Conservation (phyloP, 2,797 vertebrate genomes). For the Psittacula echo region DNA sequence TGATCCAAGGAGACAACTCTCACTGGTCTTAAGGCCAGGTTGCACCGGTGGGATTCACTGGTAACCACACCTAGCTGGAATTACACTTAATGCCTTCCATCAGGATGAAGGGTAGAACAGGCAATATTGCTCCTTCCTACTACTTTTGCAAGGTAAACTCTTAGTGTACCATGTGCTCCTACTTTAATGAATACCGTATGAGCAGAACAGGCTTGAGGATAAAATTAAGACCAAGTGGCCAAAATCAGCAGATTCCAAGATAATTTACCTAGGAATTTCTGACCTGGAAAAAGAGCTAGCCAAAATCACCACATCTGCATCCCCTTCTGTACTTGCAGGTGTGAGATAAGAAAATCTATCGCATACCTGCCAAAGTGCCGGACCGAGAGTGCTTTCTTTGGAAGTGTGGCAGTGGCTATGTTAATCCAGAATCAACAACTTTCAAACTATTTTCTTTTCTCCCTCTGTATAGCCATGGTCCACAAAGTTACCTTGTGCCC, state of each 20-base stretch:
- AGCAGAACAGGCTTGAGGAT: background rate
- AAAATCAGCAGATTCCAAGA: background rate
- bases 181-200: background rate
- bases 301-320: background rate
- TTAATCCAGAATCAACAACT: background rate
- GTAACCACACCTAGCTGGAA: background rate
- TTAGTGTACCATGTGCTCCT: background rate
- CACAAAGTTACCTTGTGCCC: background rate
- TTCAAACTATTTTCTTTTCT: background rate
- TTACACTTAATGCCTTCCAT: background rate
- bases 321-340: background rate
- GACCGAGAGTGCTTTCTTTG: background rate
- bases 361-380: background rate
- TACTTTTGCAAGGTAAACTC: background rate
- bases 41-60: fast-evolving
- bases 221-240: background rate
- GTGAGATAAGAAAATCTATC: background rate
- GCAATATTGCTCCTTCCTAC: background rate
- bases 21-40: background rate
- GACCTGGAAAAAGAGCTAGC: background rate
- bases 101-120: background rate
- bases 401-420: background rate
- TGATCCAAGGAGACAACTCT: background rate
- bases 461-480: fast-evolving
- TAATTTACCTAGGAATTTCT: background rate